Evolutionary conservation across 92 coral and sea anemone genomes (phyloP).

Genomic region (Metridium senile): DNA sequence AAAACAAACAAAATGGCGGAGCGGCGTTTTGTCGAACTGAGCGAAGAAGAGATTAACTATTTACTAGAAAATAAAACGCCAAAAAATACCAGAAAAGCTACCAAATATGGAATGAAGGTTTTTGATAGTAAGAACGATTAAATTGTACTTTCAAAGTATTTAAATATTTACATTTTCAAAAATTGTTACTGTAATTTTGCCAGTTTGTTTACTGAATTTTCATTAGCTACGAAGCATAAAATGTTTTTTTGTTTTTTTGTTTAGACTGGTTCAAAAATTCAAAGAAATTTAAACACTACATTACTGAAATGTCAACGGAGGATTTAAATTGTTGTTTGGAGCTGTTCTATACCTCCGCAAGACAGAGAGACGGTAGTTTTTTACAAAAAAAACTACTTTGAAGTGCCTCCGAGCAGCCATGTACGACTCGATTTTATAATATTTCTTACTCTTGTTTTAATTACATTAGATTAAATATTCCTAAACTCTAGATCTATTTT

Average conservation of each 20-base stretch:
- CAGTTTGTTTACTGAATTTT: no score
- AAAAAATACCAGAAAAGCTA: conserved; percentile 1
- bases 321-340: conserved; percentile 54
- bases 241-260: not conserved
- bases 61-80: no score
- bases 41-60: no score
- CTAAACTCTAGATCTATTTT: no score
- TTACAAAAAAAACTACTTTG: conserved; percentile 45
- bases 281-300: conserved; percentile 5
- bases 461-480: no score
- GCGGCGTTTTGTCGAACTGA: no score
- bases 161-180: not conserved
- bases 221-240: not conserved
- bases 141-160: not conserved
- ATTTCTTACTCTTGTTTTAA: no score
- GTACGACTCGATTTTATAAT: no score
- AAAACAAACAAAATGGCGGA: no score
- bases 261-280: conserved; percentile 4
- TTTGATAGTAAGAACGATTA: not conserved
- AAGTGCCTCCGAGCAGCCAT: conserved; percentile 53
- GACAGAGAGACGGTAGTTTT: conserved; percentile 38
- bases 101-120: no score
- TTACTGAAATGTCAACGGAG: conserved; percentile 40
- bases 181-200: no score
- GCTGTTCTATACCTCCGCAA: conserved; percentile 50